A percentile compares a stretch with the other conserved stretches of the same genome.
Conservation (phyloP, 2,888 invertebrate genomes). For the Matsumyia berberina region DNA sequence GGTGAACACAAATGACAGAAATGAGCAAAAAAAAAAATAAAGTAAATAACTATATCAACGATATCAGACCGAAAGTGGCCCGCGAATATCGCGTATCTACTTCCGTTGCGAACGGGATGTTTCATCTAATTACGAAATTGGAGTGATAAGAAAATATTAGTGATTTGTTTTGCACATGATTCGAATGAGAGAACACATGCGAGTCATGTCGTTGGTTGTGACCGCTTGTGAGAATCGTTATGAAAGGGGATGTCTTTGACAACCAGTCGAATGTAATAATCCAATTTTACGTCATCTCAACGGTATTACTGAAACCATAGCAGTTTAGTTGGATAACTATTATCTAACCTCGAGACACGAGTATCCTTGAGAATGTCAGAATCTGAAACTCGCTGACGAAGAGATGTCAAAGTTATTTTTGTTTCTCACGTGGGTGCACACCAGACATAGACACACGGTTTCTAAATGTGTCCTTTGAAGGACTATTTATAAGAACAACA, state of each 20-base stretch:
- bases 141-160: constrained; percentile 59
- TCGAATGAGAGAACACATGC: background rate
- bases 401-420: too few species aligned
- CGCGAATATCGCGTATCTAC: constrained; percentile 37
- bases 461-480: too few species aligned
- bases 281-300: too few species aligned
- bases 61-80: constrained; percentile 25
- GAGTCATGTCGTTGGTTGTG: background rate
- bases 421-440: too few species aligned
- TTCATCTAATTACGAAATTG: constrained; percentile 71
- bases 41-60: constrained; percentile 34
- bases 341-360: too few species aligned
- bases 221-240: constrained; percentile 9
- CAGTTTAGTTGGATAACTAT: too few species aligned
- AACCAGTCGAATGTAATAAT: too few species aligned
- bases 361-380: too few species aligned
- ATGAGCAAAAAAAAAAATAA: constrained; percentile 33
- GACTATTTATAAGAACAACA: too few species aligned
- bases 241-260: background rate
- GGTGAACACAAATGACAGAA: constrained; percentile 8
- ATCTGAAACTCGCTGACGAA: too few species aligned
- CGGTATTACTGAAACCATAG: too few species aligned
- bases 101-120: constrained; percentile 66
- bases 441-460: too few species aligned
- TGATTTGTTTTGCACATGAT: constrained; percentile 38